Base-by-base conservation (phyloP, 1,140 invertebrate species). In the Aphelenchoides avenae region DNA sequence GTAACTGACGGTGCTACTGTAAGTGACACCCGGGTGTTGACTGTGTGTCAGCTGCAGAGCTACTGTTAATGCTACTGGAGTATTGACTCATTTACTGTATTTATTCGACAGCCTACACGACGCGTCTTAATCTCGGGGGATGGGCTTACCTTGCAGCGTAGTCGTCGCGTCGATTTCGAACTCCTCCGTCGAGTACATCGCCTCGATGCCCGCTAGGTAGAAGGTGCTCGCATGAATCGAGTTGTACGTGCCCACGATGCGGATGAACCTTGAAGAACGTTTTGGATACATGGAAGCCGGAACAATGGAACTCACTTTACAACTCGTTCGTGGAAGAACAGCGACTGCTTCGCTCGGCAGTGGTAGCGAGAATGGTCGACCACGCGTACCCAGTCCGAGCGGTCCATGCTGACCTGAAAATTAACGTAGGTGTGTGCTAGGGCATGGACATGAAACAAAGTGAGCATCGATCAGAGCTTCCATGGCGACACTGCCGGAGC, bases 311-410 rank as follows among this genome's bases (percentile, higher is more conserved):
- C 55, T 66, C 64, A 82, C 79, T 72, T 80, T 13, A 93, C 89
- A 49, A 95, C 91, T 51, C 89, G 80, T 6, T 87, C 82, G 60
- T 86, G 83, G 80, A 98, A 97, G 79, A 91, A 92, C 20, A 98
- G 83, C 77, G 86, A 86, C 81, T 98, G 94, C 89, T 90, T 95
- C 15, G 91, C 94, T 48, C 93, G 85, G 71, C 94, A 97, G 76
- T 87, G 85, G 80, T 88, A 94, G 47, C 85, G 81, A 46, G 87
- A 86, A 79, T 98, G 87, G 80, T 98, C 91, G 39, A 94, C 84
- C 29, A 97, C 86, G 54, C 86, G 84, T 49, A 88, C 84, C 91
- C 93, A 98, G 78, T 94, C 87, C 30, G 18, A 43, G 39, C 36
- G n/a, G 11, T 78, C 88, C n/a, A 60, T 49, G 22, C 41, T 64